Percentiles rank a stretch among this genome's conserved stretches.
Conservation (phyloP, 23 tunicate species). For the Clavelina lepadiformis region DNA sequence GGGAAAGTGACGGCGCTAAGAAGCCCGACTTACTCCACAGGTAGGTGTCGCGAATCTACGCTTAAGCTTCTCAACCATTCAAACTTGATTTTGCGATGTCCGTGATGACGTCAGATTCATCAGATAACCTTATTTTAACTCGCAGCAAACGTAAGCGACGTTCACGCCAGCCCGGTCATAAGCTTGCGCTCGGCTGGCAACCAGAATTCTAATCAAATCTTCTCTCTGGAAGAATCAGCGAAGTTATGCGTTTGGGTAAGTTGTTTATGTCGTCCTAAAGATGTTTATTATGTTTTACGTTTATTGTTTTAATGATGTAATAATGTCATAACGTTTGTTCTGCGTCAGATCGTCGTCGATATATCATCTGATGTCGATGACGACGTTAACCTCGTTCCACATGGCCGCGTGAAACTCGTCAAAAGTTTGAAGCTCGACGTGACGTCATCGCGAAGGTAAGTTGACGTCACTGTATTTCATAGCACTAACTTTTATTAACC, state of each 20-base stretch:
- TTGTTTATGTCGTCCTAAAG: background rate
- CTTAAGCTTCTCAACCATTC: too few relatives aligned
- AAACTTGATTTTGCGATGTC: too few relatives aligned
- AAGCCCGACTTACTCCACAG: slow-evolving; percentile 77
- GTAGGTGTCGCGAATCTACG: too few relatives aligned
- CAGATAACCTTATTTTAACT: too few relatives aligned
- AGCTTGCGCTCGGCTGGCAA: slow-evolving; percentile 35
- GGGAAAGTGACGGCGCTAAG: slow-evolving; percentile 47
- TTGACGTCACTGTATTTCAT: too few relatives aligned
- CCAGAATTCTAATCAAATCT: slow-evolving; percentile 51
- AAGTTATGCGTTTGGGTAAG: slow-evolving; percentile 73
- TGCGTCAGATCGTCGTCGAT: slow-evolving; percentile 65
- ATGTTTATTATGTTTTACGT: too few relatives aligned
- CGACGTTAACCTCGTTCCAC: slow-evolving; percentile 69
- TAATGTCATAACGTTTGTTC: too few relatives aligned
- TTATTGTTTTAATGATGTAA: too few relatives aligned
- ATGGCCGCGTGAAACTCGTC: slow-evolving; percentile 70
- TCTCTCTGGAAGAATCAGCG: slow-evolving; percentile 64
- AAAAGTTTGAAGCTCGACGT: slow-evolving; percentile 34
- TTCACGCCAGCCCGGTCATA: slow-evolving; percentile 70
- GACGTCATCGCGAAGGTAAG: background rate
- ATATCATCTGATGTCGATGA: slow-evolving; percentile 53
- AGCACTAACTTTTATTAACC: too few relatives aligned
- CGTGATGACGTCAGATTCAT: too few relatives aligned
- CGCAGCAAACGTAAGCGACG: too few relatives aligned